These are phyloP conservation scores for Lordiphosa clarofinis DNA, from an alignment of 1,140 invertebrate species.

Conservation along the genomic window DNA sequence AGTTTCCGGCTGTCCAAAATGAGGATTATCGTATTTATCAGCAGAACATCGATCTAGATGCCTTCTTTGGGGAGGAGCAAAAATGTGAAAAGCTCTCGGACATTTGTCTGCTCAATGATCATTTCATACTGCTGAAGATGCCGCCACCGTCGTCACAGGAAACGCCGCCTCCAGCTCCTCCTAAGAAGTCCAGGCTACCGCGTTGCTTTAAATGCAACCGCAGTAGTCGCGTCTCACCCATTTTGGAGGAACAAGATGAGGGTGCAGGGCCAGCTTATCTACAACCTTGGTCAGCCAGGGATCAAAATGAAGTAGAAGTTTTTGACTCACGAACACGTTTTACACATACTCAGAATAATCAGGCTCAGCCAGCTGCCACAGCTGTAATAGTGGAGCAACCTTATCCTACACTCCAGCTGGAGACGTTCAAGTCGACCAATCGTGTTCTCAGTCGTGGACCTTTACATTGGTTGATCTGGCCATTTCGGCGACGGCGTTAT, in stretches of 20 bases:
- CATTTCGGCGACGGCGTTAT: constrained; percentile 45
- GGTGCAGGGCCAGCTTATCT: background rate
- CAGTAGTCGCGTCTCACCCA: constrained; percentile 53
- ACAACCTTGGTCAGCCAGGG: constrained; percentile 4
- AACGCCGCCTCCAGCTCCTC: background rate
- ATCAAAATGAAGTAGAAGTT: constrained; percentile 25
- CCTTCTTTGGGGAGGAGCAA: constrained; percentile 59
- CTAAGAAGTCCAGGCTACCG: constrained; percentile 31
- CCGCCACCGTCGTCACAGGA: constrained; percentile 17
- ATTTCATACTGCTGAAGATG: constrained; percentile 75
- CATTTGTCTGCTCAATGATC: constrained; percentile 72
- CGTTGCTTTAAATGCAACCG: constrained; percentile 63
- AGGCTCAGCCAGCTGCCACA: background rate
- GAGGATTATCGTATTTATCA: constrained; percentile 67
- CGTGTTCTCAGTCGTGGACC: constrained; percentile 25
- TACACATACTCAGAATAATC: constrained; percentile 1
- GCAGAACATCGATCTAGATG: constrained; percentile 58
- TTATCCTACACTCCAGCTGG: constrained; percentile 37
- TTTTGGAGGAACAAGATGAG: constrained; percentile 42
- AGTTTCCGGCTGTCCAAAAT: background rate
- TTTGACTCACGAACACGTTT: constrained; percentile 36
- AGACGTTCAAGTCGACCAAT: constrained; percentile 30
- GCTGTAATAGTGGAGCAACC: constrained; percentile 52
- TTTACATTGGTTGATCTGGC: constrained; percentile 60
- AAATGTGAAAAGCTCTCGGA: constrained; percentile 63